Evolutionary conservation across 2,797 vertebrate genomes (phyloP).

Genomic region (Oreochromis mossambicus): DNA sequence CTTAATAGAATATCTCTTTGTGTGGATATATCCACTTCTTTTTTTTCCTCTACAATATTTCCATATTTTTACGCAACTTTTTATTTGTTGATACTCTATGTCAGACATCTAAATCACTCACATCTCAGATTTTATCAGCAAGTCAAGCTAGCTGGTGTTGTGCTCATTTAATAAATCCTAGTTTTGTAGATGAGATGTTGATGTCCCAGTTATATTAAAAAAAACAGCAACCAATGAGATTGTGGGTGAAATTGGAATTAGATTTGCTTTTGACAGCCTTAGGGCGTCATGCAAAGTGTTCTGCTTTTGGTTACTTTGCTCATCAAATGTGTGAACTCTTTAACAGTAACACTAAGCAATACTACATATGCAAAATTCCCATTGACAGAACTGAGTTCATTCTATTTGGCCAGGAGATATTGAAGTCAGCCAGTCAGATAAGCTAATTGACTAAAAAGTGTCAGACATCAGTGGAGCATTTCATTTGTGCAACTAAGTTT

Average conservation of each 20-base stretch:
- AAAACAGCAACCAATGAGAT: background rate
- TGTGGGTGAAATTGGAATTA: background rate
- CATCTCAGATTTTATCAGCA: background rate
- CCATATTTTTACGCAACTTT: background rate
- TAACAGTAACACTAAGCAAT: background rate
- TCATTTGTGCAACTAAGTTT: background rate
- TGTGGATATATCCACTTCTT: rapidly evolving
- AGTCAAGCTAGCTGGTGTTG: background rate
- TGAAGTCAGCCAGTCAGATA: background rate
- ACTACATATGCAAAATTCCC: background rate
- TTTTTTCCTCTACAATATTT: background rate
- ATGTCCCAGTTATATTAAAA: background rate
- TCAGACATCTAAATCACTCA: background rate
- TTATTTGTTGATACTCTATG: background rate
- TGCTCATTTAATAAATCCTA: background rate
- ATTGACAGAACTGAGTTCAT: background rate
- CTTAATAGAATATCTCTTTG: background rate
- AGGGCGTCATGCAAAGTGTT: background rate
- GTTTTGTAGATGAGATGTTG: background rate
- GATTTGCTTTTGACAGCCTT: background rate
- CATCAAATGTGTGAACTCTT: background rate
- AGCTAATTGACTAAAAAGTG: background rate
- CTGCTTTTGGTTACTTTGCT: background rate
- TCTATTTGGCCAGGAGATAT: background rate
- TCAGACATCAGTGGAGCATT: background rate